Conservation (phyloP, 2,888 invertebrate genomes). For the Catocala nupta region DNA sequence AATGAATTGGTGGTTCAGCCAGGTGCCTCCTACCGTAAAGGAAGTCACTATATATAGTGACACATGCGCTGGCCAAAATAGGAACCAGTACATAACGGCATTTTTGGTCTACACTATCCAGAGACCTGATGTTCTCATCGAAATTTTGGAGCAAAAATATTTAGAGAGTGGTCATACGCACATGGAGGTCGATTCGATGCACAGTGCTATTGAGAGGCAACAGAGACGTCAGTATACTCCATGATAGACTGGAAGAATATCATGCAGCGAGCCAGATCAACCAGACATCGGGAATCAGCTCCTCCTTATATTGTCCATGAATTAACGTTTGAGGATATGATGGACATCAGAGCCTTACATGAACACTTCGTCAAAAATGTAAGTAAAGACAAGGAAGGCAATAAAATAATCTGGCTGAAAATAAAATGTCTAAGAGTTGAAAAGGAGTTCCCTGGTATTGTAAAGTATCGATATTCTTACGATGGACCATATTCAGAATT, state of each 20-base stretch:
- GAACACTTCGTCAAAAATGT: not conserved
- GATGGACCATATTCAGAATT: too few species aligned
- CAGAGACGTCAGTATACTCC: not conserved
- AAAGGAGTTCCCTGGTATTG: too few species aligned
- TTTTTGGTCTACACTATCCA: constrained; percentile 6
- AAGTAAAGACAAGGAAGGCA: not conserved
- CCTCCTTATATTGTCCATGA: constrained; percentile 1
- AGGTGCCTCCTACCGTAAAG: constrained; percentile 3
- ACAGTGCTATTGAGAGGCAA: not conserved
- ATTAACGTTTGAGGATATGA: not conserved
- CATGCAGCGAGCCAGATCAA: not conserved
- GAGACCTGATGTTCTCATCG: constrained; percentile 6
- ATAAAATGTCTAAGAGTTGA: too few species aligned
- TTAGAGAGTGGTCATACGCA: too few species aligned
- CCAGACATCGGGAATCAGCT: not conserved
- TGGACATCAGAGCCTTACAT: not conserved
- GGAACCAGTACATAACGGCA: constrained; percentile 13
- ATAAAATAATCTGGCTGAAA: not conserved
- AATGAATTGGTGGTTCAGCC: constrained; percentile 9
- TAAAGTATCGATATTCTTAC: too few species aligned
- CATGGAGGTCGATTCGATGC: not conserved
- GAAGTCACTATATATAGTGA: constrained; percentile 18
- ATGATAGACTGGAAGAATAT: constrained; percentile 9
- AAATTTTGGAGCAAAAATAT: constrained; percentile 3
- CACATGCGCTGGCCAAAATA: constrained; percentile 15